Evolutionary conservation across 2,797 vertebrate genomes (phyloP), one percentile per base, ranked within the genome.

Genomic region (Betta splendens): DNA sequence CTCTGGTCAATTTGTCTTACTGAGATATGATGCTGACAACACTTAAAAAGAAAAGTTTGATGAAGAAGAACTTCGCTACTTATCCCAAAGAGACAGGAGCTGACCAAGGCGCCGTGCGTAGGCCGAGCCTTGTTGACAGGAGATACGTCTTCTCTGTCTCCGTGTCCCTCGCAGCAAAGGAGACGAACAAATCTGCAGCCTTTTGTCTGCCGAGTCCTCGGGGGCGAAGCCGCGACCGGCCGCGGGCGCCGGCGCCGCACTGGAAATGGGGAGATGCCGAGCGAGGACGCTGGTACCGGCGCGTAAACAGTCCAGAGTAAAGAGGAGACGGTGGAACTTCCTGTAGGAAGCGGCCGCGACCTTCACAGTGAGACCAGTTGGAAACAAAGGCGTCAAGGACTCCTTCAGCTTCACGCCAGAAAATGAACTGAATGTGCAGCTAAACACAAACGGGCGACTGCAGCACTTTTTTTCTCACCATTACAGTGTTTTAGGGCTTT

Each of bases 31-130:
- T 77, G 81, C 84, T 85, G 87, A 87, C 87, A 86, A 84, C 83
- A 85, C 77, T 84, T 86, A 76, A 84, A 87, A 89, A 81, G 76
- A 81, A 83, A 86, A 85, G 80, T 86, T 89, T 80, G 85, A 89
- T 84, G 83, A 87, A 87, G 84, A 85, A 82, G 78, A 89, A 86
- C 80, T 81, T 81, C 73, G 63, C 83, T 73, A 81, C 77, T 83
- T 85, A 85, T 89, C 78, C 85, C 85, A 80, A 87, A 83, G 85
- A 88, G 85, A 85, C 80, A 70, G 77, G 58, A 32, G 70, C 86
- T 78, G 85, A 91, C 87, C 86, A 77, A 76, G 81, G 83, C 77
- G 40, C 68, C 51, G 80, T 50, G 84, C 80, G 80, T 86, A 79
- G 88, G 83, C 79, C 72, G 86, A 77, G 81, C 69, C 65, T 51